Base-by-base conservation (phyloP, 2,888 invertebrate genomes). In the Cactoblastis cactorum region DNA sequence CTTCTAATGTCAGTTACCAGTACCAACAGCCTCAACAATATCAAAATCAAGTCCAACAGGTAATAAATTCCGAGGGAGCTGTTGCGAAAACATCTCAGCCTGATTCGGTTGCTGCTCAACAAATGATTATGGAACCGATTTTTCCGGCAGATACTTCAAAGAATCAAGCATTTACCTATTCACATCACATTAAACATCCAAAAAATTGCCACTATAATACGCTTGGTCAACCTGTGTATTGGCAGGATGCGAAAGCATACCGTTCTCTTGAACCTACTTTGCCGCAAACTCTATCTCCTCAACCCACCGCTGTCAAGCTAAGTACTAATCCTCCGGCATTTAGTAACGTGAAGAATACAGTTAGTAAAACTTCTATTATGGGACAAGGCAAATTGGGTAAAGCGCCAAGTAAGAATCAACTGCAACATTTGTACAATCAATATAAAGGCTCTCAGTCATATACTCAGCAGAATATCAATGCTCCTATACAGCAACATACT, bases 361-460 rank as follows among this genome's bases (percentile, higher is more conserved):
- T 81, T 6, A 89, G 88, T 56, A 88, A 84, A 56, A 88, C 88
- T 34, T 73, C 83, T 1, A 47, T 89, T 19, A 69, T 77, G 59
- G 80, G 74, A 1, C 73, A 61, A 33, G 74, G 56, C 37, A 62
- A 75, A 4, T 34, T 69, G 2, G 78, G 74, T 1, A 72, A 57
- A 62, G 74, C 63, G 39, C 74, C 83, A 0, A 86, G 85, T 52
- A 80, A 70, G 56, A 74, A 57, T 61, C 85, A 87, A 54, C 62
- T 88, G 48, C 86, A 85, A 56, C 75, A 81, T 33, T 69, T 85
- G 9, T 87, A 88, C 52, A 80, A 84, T 37, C 79, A 83, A 53
- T 88, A 84, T 51, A 87, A 80, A 58, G 86, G 84, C 3, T 84
- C 86, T 6, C 83, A 84, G 2, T 85, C 85, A 0, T 71, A 62